These are phyloP conservation scores for Cygnus atratus DNA, from an alignment of 2,113 vertebrate species.

Conservation along the genomic window DNA sequence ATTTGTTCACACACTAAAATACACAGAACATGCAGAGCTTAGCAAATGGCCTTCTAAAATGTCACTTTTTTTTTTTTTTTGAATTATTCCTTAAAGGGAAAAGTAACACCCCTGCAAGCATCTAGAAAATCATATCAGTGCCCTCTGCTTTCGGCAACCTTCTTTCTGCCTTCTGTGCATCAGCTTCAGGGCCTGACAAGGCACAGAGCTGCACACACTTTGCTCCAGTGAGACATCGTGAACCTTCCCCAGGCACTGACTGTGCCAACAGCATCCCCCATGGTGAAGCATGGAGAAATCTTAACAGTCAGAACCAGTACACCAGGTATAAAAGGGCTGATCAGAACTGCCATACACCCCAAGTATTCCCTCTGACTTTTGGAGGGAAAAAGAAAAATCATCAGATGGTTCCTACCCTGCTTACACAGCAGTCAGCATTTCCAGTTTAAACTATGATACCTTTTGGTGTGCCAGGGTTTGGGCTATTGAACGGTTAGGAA, in stretches of 20 bases:
- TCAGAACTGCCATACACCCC: not conserved
- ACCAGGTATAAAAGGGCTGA: not conserved
- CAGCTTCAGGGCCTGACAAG: not conserved
- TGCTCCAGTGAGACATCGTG: not conserved
- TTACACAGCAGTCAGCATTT: not conserved
- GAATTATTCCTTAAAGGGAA: constrained; percentile 31
- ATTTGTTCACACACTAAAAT: constrained; percentile 65
- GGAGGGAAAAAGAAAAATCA: not conserved
- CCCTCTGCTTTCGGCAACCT: not conserved
- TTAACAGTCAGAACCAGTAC: not conserved
- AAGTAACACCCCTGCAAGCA: not conserved
- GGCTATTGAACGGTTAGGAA: rapidly evolving
- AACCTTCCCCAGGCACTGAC: not conserved
- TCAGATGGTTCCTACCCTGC: rapidly evolving
- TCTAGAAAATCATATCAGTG: not conserved
- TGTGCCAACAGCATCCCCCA: not conserved
- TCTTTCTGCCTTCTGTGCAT: not conserved
- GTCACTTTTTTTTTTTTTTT: not conserved
- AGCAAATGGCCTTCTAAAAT: constrained; percentile 46
- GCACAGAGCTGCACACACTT: rapidly evolving
- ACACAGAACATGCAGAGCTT: constrained; percentile 59
- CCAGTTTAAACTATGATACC: not conserved
- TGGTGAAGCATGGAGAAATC: not conserved
- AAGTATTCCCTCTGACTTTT: not conserved
- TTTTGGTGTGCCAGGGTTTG: not conserved